Evolutionary conservation across 2,888 invertebrate genomes (phyloP).

Genomic region (Diaprepes abbreviatus): DNA sequence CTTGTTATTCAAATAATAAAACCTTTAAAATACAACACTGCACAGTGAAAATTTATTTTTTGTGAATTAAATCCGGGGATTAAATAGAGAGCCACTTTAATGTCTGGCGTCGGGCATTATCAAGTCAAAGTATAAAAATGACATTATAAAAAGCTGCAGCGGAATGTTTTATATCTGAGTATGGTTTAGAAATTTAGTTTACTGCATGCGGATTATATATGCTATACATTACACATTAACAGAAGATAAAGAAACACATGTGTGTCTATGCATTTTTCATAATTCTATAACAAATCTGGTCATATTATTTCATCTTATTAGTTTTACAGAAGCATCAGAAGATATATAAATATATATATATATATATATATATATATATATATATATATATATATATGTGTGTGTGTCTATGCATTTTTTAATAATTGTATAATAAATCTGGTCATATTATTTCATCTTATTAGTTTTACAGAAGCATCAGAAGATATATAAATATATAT

Average conservation of each 20-base stretch:
- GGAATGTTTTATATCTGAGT: conserved; percentile 41
- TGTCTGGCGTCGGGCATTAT: conserved; percentile 41
- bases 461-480: too few relatives aligned
- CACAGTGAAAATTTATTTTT: conserved; percentile 31
- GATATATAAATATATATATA: too few relatives aligned
- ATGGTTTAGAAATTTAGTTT: conserved; percentile 31
- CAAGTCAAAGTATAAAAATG: conserved; percentile 36
- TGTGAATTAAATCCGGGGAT: conserved; percentile 40
- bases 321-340: too few relatives aligned
- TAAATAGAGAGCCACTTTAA: conserved; percentile 39
- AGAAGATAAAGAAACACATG: neutral
- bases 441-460: too few relatives aligned
- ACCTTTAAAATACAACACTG: conserved; percentile 27
- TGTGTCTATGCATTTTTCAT: conserved; percentile 2
- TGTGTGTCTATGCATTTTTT: too few relatives aligned
- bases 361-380: too few relatives aligned
- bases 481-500: too few relatives aligned
- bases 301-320: too few relatives aligned
- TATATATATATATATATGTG: too few relatives aligned
- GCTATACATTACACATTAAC: neutral
- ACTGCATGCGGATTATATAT: conserved; percentile 19
- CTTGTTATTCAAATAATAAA: conserved; percentile 31
- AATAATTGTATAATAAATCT: conserved; percentile 5
- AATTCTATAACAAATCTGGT: neutral
- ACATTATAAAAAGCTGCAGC: conserved; percentile 31